Evolutionary conservation across 2,888 invertebrate species (phyloP).

Genomic region (Julus scandinavius): DNA sequence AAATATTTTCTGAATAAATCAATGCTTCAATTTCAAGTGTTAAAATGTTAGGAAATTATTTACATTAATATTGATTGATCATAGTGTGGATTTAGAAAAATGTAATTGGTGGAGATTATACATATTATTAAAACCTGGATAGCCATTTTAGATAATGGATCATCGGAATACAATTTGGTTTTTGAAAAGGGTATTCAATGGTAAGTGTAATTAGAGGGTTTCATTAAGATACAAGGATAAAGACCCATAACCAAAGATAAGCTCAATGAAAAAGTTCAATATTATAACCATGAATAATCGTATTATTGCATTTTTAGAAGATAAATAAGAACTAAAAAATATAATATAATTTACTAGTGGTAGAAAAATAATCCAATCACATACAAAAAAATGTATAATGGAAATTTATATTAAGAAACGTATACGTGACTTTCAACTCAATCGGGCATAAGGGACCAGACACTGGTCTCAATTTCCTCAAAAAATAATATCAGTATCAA

Average conservation of each 20-base stretch:
- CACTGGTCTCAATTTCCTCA: conserved; percentile 27
- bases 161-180: no score
- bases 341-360: neutral
- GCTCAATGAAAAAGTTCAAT: neutral
- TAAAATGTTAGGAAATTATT: no score
- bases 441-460: neutral
- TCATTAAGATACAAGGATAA: neutral
- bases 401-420: neutral
- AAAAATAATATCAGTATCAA: conserved; percentile 3
- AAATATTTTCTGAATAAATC: no score
- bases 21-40: no score
- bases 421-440: conserved; percentile 21
- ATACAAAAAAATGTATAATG: neutral
- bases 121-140: no score
- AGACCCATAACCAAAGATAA: neutral
- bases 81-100: no score
- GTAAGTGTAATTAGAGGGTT: no score
- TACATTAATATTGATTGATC: no score
- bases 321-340: neutral
- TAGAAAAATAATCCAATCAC: conserved; percentile 1
- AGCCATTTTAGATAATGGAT: no score
- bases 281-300: neutral
- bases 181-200: no score
- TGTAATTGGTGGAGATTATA: no score
- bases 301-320: neutral